These are phyloP conservation scores for Octomys mimax DNA, from an alignment of 2,797 vertebrate genomes.

Conservation along the genomic window DNA sequence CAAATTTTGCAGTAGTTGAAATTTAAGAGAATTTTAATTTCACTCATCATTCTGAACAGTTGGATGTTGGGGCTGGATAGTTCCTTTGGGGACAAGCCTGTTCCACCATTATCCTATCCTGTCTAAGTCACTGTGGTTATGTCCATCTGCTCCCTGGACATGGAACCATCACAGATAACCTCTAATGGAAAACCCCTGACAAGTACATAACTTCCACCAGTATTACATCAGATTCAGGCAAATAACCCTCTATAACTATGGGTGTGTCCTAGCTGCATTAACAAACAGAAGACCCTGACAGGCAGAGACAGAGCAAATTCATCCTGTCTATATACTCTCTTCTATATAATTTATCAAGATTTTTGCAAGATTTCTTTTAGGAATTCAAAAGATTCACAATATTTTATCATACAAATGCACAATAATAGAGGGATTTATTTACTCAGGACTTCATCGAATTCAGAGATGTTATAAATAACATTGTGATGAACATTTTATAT, in stretches of 20 bases:
- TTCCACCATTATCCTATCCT: background rate
- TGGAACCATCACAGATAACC: background rate
- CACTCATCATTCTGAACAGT: background rate
- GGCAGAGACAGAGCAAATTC: background rate
- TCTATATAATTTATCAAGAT: background rate
- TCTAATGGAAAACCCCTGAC: background rate
- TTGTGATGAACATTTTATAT: background rate
- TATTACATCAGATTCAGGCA: no score
- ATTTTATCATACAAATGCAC: background rate
- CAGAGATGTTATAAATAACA: background rate
- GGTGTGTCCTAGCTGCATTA: background rate
- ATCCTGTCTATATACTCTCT: background rate
- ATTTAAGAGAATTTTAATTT: background rate
- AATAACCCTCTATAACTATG: background rate
- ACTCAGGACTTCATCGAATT: slow-evolving; percentile 7
- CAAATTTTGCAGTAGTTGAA: background rate
- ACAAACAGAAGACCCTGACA: background rate
- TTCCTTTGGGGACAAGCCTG: background rate
- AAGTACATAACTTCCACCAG: background rate
- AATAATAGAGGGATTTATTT: background rate
- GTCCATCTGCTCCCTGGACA: background rate
- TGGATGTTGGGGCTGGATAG: no score
- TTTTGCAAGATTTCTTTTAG: background rate
- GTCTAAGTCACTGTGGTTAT: background rate
- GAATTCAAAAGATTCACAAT: slow-evolving; percentile 13